Evolutionary conservation across 2,797 vertebrate genomes (phyloP).

Genomic region (Myoxocephalus aenaeus): DNA sequence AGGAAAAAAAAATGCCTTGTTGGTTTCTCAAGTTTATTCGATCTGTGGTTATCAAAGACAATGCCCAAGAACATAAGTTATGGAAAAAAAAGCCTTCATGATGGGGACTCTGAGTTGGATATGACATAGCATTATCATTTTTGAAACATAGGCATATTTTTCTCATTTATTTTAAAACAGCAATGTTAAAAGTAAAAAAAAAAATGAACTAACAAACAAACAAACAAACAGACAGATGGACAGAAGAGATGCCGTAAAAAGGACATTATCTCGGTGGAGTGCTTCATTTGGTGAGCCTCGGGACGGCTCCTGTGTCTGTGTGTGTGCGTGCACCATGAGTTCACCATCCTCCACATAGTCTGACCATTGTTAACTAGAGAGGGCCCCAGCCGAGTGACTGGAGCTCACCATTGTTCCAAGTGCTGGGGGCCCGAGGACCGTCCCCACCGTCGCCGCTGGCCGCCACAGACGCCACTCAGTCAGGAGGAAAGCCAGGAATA

Average conservation of each 20-base stretch:
- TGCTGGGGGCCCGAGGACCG: constrained; percentile 48
- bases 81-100: constrained; percentile 84
- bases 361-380: constrained; percentile 65
- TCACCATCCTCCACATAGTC: constrained; percentile 58
- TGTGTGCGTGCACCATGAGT: constrained; percentile 54
- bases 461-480: constrained; percentile 58
- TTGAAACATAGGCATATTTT: constrained; percentile 64
- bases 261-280: constrained; percentile 69
- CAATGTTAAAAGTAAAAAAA: constrained; percentile 70
- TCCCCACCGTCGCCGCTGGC: constrained; percentile 34
- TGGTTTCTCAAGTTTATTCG: constrained; percentile 88
- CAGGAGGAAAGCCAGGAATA: constrained; percentile 40
- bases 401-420: constrained; percentile 66
- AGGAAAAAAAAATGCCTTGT: constrained; percentile 42
- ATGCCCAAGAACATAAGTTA: constrained; percentile 90
- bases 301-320: constrained; percentile 58
- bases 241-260: constrained; percentile 60
- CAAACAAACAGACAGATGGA: constrained; percentile 61
- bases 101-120: constrained; percentile 67
- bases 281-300: constrained; percentile 70
- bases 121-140: constrained; percentile 70
- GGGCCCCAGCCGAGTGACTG: constrained; percentile 54
- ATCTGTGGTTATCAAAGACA: constrained; percentile 94
- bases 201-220: constrained; percentile 21
- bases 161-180: constrained; percentile 73